Base-by-base conservation (phyloP, 2,888 invertebrate species). In the Bombylius major region DNA sequence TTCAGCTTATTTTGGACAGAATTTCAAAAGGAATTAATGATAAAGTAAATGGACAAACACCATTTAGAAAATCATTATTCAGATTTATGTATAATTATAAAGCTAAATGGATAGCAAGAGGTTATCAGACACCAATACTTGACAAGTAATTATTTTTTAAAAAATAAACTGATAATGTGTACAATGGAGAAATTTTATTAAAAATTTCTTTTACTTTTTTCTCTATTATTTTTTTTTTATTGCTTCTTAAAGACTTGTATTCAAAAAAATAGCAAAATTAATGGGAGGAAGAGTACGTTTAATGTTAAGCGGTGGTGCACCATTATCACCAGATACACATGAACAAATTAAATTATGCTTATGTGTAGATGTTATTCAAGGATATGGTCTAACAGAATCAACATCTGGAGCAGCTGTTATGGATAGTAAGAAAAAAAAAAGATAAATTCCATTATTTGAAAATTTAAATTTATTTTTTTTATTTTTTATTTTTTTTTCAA, bases 301-400 rank as follows among this genome's bases (percentile, higher is more conserved):
- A 63, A 85, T 98, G 75, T 82, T 98, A 66, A 83, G 85, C 9
- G 99, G 99, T 57, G 97, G 98, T 58, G 98, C 99, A 32, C 98
- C 98, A 0, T 78, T 99, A 31, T 89, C 94, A 7, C 87, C 93
- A 1, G 96, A 97, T 71, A 97, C 97, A 12, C 97, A 98, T 73
- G 83, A 89, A 69, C 95, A 96, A 77, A 88, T 93, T 65, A 86
- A 89, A 72, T 82, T 89, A 59, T 95, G 95, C 70, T 80, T 98
- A 61, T 95, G 96, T 73, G 86, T 89, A 59, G 86, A 86, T 59
- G 84, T 99, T 48, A 83, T 89, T 57, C 92, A 93, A 69, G 98
- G 97, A 53, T 98, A 98, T 76, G 98, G 98, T 3, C 82, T 98
- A 59, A 99, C 98, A 0, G 98, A 99, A 80, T 95, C 97, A 14